Base-by-base conservation (phyloP, 2,113 vertebrate species). In the Hydropotes inermis region DNA sequence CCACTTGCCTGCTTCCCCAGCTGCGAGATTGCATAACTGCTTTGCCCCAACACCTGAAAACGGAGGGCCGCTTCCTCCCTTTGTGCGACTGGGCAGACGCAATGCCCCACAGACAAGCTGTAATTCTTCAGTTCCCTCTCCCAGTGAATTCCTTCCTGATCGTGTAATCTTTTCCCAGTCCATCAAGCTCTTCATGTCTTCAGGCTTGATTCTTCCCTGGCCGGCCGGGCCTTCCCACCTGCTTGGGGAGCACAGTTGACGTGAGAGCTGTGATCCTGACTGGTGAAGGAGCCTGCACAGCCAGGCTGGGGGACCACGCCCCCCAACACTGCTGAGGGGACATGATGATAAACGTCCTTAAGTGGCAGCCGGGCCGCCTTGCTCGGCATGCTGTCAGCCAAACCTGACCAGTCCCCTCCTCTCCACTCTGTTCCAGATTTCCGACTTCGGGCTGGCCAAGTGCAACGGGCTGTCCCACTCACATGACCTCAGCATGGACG, bases 401-500 rank as follows among this genome's bases (percentile, higher is more conserved):
- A 15, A 60, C 81, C 1, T 1, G 6, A 82, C 11, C 45, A 86
- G 30, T 17, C 2, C 39, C 43, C 6, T 58, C 15, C 50, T 2
- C 10, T 0, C 7, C 5, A 1, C 0, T 61, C 10, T 98, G 89
- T 96, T 97, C 0, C 98, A 99, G 99, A 99, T 99, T 96, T 99
- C 99, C 8, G 99, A 99, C 96, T 99, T 99, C 84, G 99, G 99
- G 70, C 99, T 99, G 97, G 99, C 99, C n/a, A 99, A 99, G 84
- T 99, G 99, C 99, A 99, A 99, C 30, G 99, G 99, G 33, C 98
- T 99, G 97, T 99, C 99, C 19, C 99, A 99, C 97, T 99, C 99
- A 0, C 99, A 99, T 7, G 99, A 99, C 98, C 99, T 99, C 97
- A 99, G 99, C 96, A 99, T 99, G 97, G 99, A 99, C 0, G 99